phyloP scores from a whole-genome alignment of 2,113 vertebrate species.

The Silurus glanis region DNA sequence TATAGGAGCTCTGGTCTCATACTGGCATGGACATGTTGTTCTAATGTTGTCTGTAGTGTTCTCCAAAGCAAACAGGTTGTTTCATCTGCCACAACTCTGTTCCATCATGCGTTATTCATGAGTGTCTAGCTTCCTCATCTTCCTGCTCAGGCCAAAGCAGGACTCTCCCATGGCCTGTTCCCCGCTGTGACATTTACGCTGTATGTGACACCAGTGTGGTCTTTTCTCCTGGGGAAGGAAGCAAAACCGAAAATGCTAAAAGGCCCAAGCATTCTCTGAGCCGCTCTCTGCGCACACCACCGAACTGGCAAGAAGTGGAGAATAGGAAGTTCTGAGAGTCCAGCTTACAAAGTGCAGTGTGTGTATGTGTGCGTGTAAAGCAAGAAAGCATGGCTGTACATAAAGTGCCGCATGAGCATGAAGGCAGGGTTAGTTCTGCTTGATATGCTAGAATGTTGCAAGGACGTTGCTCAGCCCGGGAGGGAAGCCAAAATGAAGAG shows the following conservation, averaged over 20 bases:
- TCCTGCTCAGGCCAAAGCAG: slow-evolving; percentile 57
- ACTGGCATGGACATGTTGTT: background rate
- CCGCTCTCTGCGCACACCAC: background rate
- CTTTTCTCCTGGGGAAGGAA: slow-evolving; percentile 52
- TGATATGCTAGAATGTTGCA: slow-evolving; percentile 12
- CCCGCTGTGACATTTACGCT: slow-evolving; percentile 63
- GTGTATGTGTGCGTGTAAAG: background rate
- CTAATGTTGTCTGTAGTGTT: background rate
- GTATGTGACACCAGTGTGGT: slow-evolving; percentile 51
- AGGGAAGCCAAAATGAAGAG: slow-evolving; percentile 43
- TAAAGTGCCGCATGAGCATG: slow-evolving; percentile 16
- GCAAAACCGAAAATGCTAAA: slow-evolving; percentile 52
- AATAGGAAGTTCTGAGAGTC: background rate
- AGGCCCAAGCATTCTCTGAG: background rate
- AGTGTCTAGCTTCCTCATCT: slow-evolving; percentile 53
- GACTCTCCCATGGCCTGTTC: slow-evolving; percentile 40
- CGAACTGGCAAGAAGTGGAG: slow-evolving; percentile 6
- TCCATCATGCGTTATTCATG: slow-evolving; percentile 75
- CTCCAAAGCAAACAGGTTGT: background rate
- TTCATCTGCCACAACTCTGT: slow-evolving; percentile 23
- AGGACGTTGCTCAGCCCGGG: slow-evolving; percentile 53
- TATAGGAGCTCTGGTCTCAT: background rate
- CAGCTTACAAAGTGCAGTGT: background rate
- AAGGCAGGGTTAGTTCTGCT: background rate
- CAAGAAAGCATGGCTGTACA: slow-evolving; percentile 1